Conservation (phyloP, 2,113 vertebrate genomes). For the Cheilinus undulatus region DNA sequence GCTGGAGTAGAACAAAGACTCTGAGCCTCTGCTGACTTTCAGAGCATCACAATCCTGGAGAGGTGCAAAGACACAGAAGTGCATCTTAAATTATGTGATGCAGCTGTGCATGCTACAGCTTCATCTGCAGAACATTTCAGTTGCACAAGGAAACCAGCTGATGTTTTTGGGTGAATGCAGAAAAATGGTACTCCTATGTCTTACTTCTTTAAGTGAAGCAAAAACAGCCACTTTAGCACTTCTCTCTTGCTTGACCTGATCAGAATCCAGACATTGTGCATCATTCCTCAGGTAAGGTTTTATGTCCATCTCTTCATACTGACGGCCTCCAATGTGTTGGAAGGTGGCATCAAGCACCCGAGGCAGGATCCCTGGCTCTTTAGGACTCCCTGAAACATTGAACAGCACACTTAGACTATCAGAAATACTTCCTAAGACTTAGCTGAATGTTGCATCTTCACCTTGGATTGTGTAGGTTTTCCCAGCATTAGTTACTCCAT, state of each 20-base stretch:
- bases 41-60: slow-evolving; percentile 59
- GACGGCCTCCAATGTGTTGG: slow-evolving; percentile 78
- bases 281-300: slow-evolving; percentile 87
- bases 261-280: slow-evolving; percentile 82
- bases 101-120: neutral
- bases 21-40: slow-evolving; percentile 12
- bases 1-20: neutral
- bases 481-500: slow-evolving; percentile 92
- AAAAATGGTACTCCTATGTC: no score
- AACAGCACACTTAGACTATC: neutral
- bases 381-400: slow-evolving; percentile 81
- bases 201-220: slow-evolving; percentile 87
- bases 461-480: slow-evolving; percentile 94
- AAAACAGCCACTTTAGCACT: slow-evolving; percentile 82
- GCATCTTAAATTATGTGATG: no score
- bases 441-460: slow-evolving; percentile 39
- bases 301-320: slow-evolving; percentile 87
- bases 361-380: slow-evolving; percentile 89
- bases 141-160: no score
- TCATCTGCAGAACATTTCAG: no score
- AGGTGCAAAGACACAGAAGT: neutral
- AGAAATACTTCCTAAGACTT: neutral
- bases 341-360: slow-evolving; percentile 87
- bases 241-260: slow-evolving; percentile 87
- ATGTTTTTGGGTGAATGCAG: no score